Evolutionary conservation across 2,797 vertebrate species (phyloP), one percentile per base, ranked within the genome.

Genomic region (Neosilurus mollespiculum): DNA sequence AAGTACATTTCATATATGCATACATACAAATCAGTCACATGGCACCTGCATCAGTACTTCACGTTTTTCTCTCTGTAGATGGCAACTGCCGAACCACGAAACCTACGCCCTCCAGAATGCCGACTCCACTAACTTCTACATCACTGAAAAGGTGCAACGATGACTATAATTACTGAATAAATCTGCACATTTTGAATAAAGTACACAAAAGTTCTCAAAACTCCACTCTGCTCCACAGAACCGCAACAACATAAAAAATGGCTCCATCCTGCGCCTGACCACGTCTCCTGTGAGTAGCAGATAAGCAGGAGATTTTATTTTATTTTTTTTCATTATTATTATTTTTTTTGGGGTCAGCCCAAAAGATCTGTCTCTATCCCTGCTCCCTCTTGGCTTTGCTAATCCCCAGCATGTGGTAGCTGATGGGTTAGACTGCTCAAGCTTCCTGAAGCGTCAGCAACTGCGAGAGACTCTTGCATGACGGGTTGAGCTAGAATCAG

Each of bases 221-320:
- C 85, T 90, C 87, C 93, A 91, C 56, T 67, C 93, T 86, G 90
- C 86, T 93, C 91, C 61, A 66, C 93, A 99, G 98, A 99, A 99
- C 92, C 97, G 98, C 86, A 98, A 96, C 86, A 97, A 99, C 92
- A 97, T 99, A 81, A 99, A 99, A 93, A 99, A 99, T 0, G 98
- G 98, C 90, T 96, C 97, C 0, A 99, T 99, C 85, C 96, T 99
- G 88, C 96, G 96, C 81, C 87, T 99, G 92, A 98, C 98, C 82
- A 96, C 95, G 0, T 99, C 97, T 86, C 97, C 98, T 69, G 98
- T 99, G 92, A 96, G 97, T 96, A 84, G 56, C 64, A 62, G 76
- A 80, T 87, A 84, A 82, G 66, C 30, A 71, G 58, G 49, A 20
- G 16, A 30, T 75, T 61, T 51, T n/a, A 83, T n/a, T 73, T 6